phyloP scores from a whole-genome alignment of 2,888 invertebrate species.

The Conomelus anceps region DNA sequence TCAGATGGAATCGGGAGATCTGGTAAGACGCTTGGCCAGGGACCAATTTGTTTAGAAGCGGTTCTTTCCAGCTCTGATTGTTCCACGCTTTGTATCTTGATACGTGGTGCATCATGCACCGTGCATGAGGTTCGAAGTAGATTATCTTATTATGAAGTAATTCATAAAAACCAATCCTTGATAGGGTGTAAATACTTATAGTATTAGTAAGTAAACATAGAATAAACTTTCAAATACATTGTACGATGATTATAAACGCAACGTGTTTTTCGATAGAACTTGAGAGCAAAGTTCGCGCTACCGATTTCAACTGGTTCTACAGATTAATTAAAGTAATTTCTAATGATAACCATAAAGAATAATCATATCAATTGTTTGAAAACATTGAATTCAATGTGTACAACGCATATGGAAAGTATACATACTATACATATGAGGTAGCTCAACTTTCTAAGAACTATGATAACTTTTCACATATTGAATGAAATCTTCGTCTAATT shows the following conservation, averaged over 20 bases:
- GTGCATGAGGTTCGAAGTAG: too few relatives aligned
- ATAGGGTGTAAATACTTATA: background rate
- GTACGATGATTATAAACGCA: background rate
- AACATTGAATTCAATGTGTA: background rate
- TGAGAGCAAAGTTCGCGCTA: background rate
- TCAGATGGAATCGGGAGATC: too few relatives aligned
- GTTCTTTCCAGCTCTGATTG: too few relatives aligned
- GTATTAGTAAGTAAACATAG: background rate
- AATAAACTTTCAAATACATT: background rate
- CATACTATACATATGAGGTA: background rate
- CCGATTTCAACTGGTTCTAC: background rate
- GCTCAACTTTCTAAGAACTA: background rate
- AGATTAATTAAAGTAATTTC: background rate
- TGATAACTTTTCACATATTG: background rate
- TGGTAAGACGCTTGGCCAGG: too few relatives aligned
- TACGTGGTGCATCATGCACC: too few relatives aligned
- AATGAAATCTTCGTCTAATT: background rate
- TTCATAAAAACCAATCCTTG: too few relatives aligned
- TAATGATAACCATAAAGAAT: background rate
- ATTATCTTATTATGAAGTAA: too few relatives aligned
- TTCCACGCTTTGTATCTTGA: too few relatives aligned
- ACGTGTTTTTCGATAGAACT: background rate
- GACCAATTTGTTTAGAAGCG: too few relatives aligned
- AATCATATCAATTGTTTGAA: background rate
- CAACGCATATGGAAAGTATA: background rate